Percentiles rank a stretch among this genome's conserved stretches.
These are phyloP conservation scores for Caerostris extrusa DNA, from an alignment of 1,140 invertebrate species.

Conservation along the genomic window DNA sequence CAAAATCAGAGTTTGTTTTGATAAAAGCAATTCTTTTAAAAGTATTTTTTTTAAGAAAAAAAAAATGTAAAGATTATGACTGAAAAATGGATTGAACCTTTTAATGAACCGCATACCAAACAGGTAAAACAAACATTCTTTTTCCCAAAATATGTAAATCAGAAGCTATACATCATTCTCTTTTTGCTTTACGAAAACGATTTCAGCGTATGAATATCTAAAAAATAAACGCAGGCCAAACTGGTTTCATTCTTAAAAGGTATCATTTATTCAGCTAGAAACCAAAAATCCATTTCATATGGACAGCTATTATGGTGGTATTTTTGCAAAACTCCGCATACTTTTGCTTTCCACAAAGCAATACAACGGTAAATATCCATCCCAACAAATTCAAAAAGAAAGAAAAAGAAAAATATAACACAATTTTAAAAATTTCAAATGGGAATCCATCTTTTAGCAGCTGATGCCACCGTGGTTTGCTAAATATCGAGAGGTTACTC, in stretches of 20 bases:
- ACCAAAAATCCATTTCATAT: conserved; percentile 7
- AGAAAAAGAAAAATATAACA: not conserved
- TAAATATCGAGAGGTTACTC: not conserved
- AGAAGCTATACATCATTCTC: not conserved
- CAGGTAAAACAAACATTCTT: not conserved
- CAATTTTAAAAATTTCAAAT: conserved; percentile 8
- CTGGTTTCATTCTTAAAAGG: not conserved
- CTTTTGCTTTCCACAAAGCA: not conserved
- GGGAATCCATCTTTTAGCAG: not conserved
- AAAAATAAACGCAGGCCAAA: not conserved
- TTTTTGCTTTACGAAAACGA: not conserved
- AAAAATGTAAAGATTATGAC: not conserved
- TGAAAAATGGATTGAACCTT: not conserved
- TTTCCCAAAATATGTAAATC: not conserved
- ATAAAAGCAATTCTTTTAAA: too few relatives aligned
- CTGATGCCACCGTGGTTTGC: not conserved
- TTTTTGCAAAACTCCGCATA: not conserved
- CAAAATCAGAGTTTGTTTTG: too few relatives aligned
- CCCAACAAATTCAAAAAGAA: not conserved
- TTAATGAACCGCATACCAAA: conserved; percentile 12
- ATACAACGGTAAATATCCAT: conserved; percentile 37
- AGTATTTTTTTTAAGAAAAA: too few relatives aligned
- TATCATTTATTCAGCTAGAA: conserved; percentile 10
- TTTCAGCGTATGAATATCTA: not conserved
- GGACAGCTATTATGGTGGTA: not conserved